Conservation (phyloP, 2,113 vertebrate genomes). For the Aspidoscelis tigris region DNA sequence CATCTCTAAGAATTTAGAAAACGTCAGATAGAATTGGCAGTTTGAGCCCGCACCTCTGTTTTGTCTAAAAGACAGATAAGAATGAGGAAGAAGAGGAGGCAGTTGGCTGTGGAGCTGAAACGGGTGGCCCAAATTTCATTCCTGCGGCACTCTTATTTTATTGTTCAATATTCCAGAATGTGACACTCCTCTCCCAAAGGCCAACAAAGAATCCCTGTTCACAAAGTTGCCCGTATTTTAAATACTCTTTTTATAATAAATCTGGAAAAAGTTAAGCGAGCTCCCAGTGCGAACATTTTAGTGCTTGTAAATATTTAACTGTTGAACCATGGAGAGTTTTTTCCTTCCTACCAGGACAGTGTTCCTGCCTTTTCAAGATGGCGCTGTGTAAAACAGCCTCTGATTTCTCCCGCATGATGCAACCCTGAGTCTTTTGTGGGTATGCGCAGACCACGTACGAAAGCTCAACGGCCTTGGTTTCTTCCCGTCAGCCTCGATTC, state of each 20-base stretch:
- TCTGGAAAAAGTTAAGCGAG: constrained; percentile 42
- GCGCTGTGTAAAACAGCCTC: constrained; percentile 27
- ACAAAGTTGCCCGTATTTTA: constrained; percentile 41
- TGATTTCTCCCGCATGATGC: constrained; percentile 31
- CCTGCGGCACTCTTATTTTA: not conserved
- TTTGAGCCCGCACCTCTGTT: constrained; percentile 14
- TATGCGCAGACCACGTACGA: not conserved
- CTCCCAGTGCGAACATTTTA: constrained; percentile 25
- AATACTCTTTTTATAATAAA: constrained; percentile 46
- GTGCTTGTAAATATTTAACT: constrained; percentile 7
- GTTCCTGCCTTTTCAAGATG: not conserved
- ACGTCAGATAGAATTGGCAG: not conserved
- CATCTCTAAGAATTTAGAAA: constrained; percentile 28
- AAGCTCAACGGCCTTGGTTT: not conserved
- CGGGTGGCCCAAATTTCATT: not conserved
- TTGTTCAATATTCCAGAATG: constrained; percentile 12
- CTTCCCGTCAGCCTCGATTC: constrained; percentile 13
- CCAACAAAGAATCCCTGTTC: constrained; percentile 39
- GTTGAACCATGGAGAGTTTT: constrained; percentile 44
- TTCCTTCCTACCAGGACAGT: constrained; percentile 41
- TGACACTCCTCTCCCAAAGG: not conserved
- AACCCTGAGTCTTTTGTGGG: not conserved
- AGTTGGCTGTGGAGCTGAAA: not conserved
- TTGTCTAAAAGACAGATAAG: constrained; percentile 5
- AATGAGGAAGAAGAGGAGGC: not conserved